A percentile compares a stretch with the other conserved stretches of the same genome.
These are phyloP conservation scores for Accipiter cooperii DNA, from an alignment of 2,113 vertebrate species.

Conservation along the genomic window DNA sequence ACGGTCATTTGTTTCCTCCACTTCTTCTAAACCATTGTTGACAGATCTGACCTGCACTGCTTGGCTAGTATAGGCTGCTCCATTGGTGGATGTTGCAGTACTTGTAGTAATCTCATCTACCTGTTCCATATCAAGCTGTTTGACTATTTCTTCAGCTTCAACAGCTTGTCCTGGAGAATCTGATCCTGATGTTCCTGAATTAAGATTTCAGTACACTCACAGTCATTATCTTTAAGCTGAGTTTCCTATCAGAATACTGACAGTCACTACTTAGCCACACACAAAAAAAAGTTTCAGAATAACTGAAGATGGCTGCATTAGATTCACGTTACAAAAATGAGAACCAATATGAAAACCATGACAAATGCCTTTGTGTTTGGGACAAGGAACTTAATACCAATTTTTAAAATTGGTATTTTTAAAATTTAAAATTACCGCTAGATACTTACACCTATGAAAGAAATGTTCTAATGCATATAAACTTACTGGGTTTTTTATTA, in stretches of 20 bases:
- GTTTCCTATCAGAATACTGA: accelerated
- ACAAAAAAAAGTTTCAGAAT: accelerated
- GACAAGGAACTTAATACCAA: not conserved
- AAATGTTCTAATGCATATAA: not conserved
- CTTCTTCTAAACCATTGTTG: constrained; percentile 77
- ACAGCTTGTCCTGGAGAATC: constrained; percentile 92
- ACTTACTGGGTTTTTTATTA: not conserved
- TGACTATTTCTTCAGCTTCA: constrained; percentile 94
- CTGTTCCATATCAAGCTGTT: constrained; percentile 94
- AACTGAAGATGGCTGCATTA: not conserved
- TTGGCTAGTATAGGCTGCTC: constrained; percentile 70
- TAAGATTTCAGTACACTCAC: not conserved
- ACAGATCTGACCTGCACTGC: constrained; percentile 71
- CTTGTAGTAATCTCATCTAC: constrained; percentile 87
- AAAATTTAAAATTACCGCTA: not conserved
- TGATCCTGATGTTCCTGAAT: constrained; percentile 84
- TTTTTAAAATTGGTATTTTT: not conserved
- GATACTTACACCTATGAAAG: not conserved
- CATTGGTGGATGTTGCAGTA: constrained; percentile 81
- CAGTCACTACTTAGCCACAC: accelerated
- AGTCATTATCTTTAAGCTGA: not conserved
- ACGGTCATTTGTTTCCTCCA: constrained; percentile 76
- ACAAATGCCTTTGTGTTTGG: not conserved
- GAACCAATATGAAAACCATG: not conserved
- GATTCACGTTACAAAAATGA: accelerated